These are phyloP conservation scores for Polyploca ridens DNA, from an alignment of 2,888 invertebrate genomes.

Conservation along the genomic window DNA sequence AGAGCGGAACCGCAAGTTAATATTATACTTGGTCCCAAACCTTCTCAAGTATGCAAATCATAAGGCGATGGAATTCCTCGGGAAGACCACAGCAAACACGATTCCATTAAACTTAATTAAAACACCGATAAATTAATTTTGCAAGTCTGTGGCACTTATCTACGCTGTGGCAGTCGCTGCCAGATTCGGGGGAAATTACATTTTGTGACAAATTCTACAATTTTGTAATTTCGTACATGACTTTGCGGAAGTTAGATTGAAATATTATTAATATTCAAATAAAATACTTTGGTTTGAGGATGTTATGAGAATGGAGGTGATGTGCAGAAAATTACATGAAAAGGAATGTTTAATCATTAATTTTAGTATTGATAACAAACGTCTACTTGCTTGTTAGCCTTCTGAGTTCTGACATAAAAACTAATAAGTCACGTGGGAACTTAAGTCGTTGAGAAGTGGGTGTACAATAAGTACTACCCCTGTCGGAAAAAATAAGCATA, in stretches of 20 bases:
- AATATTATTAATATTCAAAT: neutral
- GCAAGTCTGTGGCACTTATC: slow-evolving; percentile 8
- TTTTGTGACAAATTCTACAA: neutral
- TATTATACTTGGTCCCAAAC: slow-evolving; percentile 5
- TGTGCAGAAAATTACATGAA: neutral
- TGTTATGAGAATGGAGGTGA: neutral
- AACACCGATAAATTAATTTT: slow-evolving; percentile 13
- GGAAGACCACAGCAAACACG: slow-evolving; percentile 5
- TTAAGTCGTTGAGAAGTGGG: too few relatives aligned
- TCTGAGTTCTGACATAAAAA: too few relatives aligned
- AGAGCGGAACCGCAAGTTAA: neutral
- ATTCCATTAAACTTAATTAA: slow-evolving; percentile 10
- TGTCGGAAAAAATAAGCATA: too few relatives aligned
- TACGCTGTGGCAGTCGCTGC: slow-evolving; percentile 11
- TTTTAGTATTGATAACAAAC: too few relatives aligned
- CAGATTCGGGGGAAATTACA: neutral
- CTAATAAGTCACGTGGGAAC: too few relatives aligned
- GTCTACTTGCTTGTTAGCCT: too few relatives aligned
- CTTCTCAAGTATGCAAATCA: slow-evolving; percentile 3
- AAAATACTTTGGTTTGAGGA: neutral
- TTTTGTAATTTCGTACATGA: neutral
- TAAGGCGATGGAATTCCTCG: slow-evolving; percentile 1
- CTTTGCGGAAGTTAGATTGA: neutral
- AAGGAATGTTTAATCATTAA: too few relatives aligned
- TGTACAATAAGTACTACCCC: too few relatives aligned